Evolutionary conservation across 2,888 invertebrate genomes (phyloP).

Genomic region (Eupithecia inturbata): DNA sequence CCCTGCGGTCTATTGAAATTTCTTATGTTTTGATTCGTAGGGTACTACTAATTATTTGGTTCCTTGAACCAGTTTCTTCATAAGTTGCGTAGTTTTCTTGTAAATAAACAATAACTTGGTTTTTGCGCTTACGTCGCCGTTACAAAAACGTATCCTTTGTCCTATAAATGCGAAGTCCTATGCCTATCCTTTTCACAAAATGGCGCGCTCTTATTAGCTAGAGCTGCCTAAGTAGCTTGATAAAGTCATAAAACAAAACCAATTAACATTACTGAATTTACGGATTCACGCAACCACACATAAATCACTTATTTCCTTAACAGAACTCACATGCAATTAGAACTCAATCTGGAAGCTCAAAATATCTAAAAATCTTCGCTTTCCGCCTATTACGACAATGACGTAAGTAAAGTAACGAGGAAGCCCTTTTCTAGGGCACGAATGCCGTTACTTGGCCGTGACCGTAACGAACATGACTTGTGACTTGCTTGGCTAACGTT

Average conservation of each 20-base stretch:
- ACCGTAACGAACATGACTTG: slow-evolving; percentile 56
- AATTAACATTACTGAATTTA: not conserved
- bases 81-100: no score
- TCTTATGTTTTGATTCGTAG: no score
- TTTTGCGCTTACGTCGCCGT: no score
- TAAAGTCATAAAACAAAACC: not conserved
- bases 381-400: slow-evolving; percentile 29
- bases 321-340: not conserved
- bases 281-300: not conserved
- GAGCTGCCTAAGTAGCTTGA: not conserved
- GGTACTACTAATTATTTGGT: no score
- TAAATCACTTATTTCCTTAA: slow-evolving; percentile 14
- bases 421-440: slow-evolving; percentile 73
- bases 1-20: no score
- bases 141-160: no score
- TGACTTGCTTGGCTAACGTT: slow-evolving; percentile 22
- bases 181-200: no score
- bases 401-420: slow-evolving; percentile 46
- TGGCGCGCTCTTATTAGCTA: no score
- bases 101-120: no score
- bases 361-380: slow-evolving; percentile 11
- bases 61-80: no score
- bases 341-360: slow-evolving; percentile 16
- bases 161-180: no score
- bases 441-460: slow-evolving; percentile 76